phyloP scores from a whole-genome alignment of 2,113 vertebrate species.

The Thermophis baileyi region DNA sequence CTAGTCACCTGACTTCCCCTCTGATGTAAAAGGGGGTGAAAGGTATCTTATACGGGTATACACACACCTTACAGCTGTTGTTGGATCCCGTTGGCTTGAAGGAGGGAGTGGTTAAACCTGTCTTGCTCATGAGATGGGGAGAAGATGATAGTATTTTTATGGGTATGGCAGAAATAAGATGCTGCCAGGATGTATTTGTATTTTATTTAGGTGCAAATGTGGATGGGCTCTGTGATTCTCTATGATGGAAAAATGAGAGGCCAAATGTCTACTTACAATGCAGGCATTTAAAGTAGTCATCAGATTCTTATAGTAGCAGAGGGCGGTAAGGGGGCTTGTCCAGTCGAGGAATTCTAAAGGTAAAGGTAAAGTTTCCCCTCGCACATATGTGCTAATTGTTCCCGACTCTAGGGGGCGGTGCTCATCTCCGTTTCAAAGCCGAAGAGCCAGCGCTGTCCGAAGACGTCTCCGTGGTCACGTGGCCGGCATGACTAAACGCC shows the following conservation, averaged over 20 bases:
- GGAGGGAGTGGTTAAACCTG: neutral
- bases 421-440: no score
- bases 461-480: no score
- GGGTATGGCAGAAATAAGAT: neutral
- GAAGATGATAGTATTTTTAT: neutral
- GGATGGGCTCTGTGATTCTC: neutral
- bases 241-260: neutral
- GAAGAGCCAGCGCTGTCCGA: no score
- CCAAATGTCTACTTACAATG: neutral
- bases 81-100: neutral
- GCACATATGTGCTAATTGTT: no score
- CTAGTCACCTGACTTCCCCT: neutral
- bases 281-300: neutral
- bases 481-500: no score
- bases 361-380: no score
- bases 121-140: neutral
- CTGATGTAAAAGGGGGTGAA: neutral
- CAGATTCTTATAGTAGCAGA: neutral
- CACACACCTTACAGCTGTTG: neutral
- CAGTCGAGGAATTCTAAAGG: neutral
- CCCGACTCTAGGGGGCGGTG: no score
- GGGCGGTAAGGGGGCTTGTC: neutral
- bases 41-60: neutral
- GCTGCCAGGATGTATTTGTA: neutral
- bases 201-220: neutral